phyloP scores from a whole-genome alignment of 2,113 vertebrate species.

The Coracopsis vasa region DNA sequence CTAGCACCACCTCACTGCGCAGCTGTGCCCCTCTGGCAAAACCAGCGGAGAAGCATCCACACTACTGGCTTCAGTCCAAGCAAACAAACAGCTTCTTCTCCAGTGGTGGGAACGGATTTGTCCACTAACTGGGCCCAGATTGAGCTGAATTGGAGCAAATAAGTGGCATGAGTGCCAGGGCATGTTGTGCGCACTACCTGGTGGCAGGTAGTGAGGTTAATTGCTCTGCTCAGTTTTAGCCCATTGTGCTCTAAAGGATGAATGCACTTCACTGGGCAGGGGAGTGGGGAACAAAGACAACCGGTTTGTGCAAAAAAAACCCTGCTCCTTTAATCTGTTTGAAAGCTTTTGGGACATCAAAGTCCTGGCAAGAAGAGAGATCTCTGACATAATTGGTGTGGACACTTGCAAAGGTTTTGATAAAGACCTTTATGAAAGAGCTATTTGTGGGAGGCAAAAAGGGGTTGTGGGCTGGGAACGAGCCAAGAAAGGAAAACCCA shows the following conservation, averaged over 20 bases:
- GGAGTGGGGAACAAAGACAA: fast-evolving
- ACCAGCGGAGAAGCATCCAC: neutral
- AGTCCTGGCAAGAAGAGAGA: neutral
- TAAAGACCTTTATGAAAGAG: neutral
- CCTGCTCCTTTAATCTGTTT: neutral
- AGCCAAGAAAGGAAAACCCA: neutral
- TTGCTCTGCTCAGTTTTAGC: neutral
- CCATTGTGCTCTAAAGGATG: neutral
- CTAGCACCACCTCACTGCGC: neutral
- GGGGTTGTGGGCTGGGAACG: neutral
- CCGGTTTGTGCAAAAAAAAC: neutral
- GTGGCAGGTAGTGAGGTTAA: neutral
- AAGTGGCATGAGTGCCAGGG: neutral
- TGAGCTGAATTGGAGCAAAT: neutral
- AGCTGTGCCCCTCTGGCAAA: fast-evolving
- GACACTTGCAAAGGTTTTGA: neutral
- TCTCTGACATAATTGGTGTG: neutral
- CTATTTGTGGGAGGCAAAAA: neutral
- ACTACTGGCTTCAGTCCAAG: neutral
- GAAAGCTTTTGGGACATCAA: constrained; percentile 11
- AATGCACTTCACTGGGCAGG: fast-evolving
- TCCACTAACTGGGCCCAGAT: fast-evolving
- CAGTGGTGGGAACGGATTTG: fast-evolving
- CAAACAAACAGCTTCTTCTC: fast-evolving
- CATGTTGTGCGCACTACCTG: fast-evolving